Evolutionary conservation across 2,797 vertebrate species (phyloP).

Genomic region (Arremon aurantiirostris): DNA sequence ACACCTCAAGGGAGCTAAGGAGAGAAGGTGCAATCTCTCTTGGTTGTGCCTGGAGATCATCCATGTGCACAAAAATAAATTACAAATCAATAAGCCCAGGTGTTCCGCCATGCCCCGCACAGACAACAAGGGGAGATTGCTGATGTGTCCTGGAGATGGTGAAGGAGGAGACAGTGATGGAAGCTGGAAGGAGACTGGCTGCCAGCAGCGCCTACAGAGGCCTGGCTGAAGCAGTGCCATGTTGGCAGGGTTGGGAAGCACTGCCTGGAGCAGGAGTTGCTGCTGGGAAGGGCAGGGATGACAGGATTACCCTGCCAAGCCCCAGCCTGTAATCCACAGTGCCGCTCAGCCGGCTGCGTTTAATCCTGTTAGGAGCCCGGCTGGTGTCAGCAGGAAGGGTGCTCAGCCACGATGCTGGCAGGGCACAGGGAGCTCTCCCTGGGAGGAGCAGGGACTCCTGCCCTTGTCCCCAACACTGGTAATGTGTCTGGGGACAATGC

Average conservation of each 20-base stretch:
- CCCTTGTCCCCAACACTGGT: background rate
- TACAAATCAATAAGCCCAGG: background rate
- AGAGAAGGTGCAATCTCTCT: background rate
- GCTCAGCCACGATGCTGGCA: accelerated
- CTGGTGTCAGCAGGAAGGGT: background rate
- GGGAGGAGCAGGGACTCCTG: background rate
- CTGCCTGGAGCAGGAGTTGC: background rate
- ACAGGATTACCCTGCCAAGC: slow-evolving; percentile 40
- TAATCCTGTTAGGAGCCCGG: background rate
- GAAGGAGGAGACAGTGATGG: background rate
- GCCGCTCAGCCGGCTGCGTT: background rate
- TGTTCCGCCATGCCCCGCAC: accelerated
- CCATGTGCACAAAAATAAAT: background rate
- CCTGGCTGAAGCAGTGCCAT: background rate
- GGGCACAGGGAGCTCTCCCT: background rate
- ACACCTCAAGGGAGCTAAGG: accelerated
- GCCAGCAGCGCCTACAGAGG: accelerated
- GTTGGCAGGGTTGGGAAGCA: accelerated
- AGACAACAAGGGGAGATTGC: too few species aligned
- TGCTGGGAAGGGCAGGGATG: slow-evolving; percentile 37
- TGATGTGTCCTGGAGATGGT: background rate
- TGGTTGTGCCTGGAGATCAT: background rate
- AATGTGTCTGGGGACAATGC: background rate
- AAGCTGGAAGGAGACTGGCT: background rate
- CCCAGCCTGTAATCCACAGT: slow-evolving; percentile 12